phyloP scores from a whole-genome alignment of 1,140 invertebrate species.

The Drosophila mayri region DNA sequence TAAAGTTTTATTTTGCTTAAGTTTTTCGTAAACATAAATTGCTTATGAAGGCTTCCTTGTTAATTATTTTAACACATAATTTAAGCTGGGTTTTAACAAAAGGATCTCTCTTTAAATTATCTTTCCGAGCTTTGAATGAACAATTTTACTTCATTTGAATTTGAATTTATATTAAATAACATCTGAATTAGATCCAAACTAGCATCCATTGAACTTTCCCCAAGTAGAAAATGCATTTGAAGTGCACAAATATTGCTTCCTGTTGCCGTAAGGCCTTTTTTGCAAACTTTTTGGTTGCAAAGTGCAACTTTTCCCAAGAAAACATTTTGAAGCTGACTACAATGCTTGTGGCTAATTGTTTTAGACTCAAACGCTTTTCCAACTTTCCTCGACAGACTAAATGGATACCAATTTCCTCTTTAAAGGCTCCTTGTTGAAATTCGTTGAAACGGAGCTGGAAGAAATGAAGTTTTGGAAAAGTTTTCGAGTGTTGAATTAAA shows the following conservation, averaged over 20 bases:
- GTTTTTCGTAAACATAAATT: no score
- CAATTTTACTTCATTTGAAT: neutral
- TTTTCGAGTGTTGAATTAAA: neutral
- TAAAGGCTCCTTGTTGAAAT: neutral
- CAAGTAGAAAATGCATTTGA: neutral
- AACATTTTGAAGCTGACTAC: neutral
- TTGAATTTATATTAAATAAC: neutral
- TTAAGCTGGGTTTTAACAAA: neutral
- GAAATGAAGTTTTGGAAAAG: neutral
- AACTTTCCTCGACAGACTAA: neutral
- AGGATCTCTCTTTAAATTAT: no score
- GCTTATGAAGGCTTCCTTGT: no score
- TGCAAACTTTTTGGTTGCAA: constrained; percentile 9
- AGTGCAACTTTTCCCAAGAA: neutral
- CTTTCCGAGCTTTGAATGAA: neutral
- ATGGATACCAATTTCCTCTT: neutral
- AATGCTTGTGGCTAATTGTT: neutral
- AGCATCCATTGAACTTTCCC: neutral
- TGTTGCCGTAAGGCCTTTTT: neutral
- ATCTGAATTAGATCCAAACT: neutral
- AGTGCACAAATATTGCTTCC: neutral
- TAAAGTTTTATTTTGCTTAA: no score
- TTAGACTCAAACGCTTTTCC: neutral
- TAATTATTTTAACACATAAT: neutral
- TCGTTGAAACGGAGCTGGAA: neutral